Base-by-base conservation (phyloP, 2,797 vertebrate species). In the Coregonus suidteri region DNA sequence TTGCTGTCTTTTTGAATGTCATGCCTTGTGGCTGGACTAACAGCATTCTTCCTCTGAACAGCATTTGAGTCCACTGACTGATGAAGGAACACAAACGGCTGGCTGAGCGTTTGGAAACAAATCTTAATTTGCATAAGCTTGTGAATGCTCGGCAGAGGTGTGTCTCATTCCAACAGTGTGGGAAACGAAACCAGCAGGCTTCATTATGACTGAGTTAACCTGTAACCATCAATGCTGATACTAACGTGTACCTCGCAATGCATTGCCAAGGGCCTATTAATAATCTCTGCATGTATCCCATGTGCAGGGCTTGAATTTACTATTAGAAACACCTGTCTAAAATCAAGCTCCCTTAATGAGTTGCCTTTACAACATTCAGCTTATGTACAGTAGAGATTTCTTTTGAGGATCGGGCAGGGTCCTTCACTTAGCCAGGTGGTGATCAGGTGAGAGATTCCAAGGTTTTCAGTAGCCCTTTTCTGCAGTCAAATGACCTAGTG, bases 111-210 rank as follows among this genome's bases (percentile, higher is more conserved):
- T 47, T 18, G 34, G 65, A 82, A 76, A 76, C 59, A 51, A 11
- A 67, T 31, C 51, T 9, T 7, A 56, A 69, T 68, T 59, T 74
- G 59, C 71, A 62, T 64, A 4, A 4, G 11, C 30, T 52, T 77
- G 14, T 78, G 47, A 52, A 81, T 88, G 59, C 47, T 52, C 73
- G 4, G 4, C n/a, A 18, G 16, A 85, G 86, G 85, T 76, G 84
- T 84, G 78, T 9, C 70, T 3, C 13, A 75, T 59, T 68, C 79
- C 64, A 37, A 15, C n/a, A 62, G 25, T 66, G 14, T 52, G 37
- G 66, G 77, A 85, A 65, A 47, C 6, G n/a, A 77, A 51, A 41
- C 30, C 13, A 34, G 13, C 25, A 25, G 25, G 25, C 25, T 25
- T 25, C 25, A 25, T 25, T 25, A 25, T 25, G 25, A 25, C 25